Evolutionary conservation across 2,113 vertebrate species (phyloP).

Genomic region (Muntiacus reevesi): DNA sequence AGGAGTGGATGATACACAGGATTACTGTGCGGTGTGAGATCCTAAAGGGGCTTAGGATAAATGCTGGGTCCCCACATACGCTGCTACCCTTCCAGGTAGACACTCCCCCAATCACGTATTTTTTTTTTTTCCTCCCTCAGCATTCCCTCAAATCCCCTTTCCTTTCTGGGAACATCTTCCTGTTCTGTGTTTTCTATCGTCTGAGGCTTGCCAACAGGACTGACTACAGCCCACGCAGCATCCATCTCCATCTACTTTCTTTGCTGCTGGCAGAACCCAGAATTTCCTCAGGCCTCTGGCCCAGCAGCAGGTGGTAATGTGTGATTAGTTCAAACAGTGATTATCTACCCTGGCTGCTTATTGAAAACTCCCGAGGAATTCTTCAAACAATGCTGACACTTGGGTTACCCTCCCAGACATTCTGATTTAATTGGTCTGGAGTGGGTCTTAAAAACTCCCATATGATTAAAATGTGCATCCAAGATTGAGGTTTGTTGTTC

Average conservation of each 20-base stretch:
- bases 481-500: not conserved
- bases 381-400: not conserved
- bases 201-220: not conserved
- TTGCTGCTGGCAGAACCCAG: not conserved
- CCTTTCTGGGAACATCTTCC: not conserved
- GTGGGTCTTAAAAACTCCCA: not conserved
- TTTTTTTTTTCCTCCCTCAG: too few species aligned
- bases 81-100: not conserved
- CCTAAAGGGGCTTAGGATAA: not conserved
- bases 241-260: not conserved
- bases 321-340: not conserved
- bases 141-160: not conserved
- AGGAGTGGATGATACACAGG: too few species aligned
- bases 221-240: too few species aligned
- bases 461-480: not conserved
- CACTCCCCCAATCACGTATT: not conserved
- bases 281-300: not conserved
- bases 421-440: not conserved
- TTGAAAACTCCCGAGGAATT: not conserved
- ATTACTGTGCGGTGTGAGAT: not conserved
- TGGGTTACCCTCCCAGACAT: not conserved
- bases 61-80: rapidly evolving
- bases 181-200: not conserved
- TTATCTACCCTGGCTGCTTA: not conserved
- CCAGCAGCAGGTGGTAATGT: not conserved